Evolutionary conservation across 2,113 vertebrate genomes (phyloP).

Genomic region (Mionectes macconnelli): DNA sequence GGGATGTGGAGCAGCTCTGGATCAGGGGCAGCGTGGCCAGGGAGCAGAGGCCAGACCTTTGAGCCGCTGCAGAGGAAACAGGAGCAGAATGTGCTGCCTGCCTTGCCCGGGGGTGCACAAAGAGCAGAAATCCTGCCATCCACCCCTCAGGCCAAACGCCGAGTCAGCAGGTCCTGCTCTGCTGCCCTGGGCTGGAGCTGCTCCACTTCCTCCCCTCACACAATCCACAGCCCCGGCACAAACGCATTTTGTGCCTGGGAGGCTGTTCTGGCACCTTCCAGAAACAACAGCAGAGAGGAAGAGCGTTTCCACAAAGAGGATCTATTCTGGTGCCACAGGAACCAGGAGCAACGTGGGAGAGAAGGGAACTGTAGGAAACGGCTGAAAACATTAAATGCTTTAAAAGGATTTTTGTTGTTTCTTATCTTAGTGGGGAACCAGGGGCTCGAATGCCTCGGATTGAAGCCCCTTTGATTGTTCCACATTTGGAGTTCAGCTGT

Average conservation of each 20-base stretch:
- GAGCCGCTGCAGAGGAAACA: neutral
- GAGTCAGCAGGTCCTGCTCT: slow-evolving; percentile 16
- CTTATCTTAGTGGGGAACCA: slow-evolving; percentile 13
- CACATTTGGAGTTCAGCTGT: slow-evolving; percentile 17
- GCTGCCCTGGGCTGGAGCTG: neutral
- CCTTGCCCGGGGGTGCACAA: slow-evolving; percentile 9
- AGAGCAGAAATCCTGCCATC: slow-evolving; percentile 47
- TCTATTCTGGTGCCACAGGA: slow-evolving; percentile 53
- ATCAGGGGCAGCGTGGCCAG: neutral
- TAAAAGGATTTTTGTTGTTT: slow-evolving; percentile 17
- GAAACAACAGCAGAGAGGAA: slow-evolving; percentile 38
- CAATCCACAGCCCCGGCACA: neutral
- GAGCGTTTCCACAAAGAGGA: slow-evolving; percentile 3
- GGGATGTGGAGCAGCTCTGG: neutral
- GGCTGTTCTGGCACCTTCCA: neutral
- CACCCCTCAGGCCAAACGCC: neutral
- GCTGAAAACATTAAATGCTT: neutral
- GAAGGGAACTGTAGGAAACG: slow-evolving; percentile 19
- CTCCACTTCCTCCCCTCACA: slow-evolving; percentile 12
- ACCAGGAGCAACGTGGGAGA: slow-evolving; percentile 29
- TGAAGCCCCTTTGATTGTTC: neutral
- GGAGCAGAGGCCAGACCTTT: slow-evolving; percentile 30
- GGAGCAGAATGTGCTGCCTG: neutral
- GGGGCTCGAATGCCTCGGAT: neutral
- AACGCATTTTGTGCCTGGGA: neutral